Conservation (phyloP, 2,888 invertebrate species). For the Microctonus brassicae region DNA sequence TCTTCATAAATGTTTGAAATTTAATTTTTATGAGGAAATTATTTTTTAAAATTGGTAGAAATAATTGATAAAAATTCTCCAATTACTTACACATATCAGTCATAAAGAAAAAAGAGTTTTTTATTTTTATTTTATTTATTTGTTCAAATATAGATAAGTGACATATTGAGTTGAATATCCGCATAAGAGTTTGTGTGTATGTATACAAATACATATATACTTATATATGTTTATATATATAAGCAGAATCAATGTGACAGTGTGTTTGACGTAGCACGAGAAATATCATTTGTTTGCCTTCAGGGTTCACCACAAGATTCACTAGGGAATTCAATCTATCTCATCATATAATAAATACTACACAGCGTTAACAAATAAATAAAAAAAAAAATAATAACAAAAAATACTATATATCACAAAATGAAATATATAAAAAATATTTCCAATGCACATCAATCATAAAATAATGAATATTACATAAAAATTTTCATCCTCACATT, state of each 20-base stretch:
- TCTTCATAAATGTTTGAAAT: too few relatives aligned
- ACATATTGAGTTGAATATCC: too few relatives aligned
- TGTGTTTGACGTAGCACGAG: conserved; percentile 16
- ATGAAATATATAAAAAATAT: neutral
- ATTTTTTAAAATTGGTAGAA: too few relatives aligned
- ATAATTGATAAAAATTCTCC: too few relatives aligned
- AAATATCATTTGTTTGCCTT: conserved; percentile 30
- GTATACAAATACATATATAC: neutral
- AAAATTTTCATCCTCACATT: neutral
- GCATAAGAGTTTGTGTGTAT: too few relatives aligned
- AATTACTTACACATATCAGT: too few relatives aligned
- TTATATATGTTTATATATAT: neutral
- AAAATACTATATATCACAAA: neutral
- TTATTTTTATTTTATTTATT: too few relatives aligned
- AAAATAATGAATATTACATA: neutral
- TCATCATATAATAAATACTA: neutral
- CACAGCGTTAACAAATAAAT: neutral
- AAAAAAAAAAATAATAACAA: neutral
- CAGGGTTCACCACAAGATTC: conserved; percentile 25
- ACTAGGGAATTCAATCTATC: conserved; percentile 31
- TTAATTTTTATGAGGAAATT: too few relatives aligned
- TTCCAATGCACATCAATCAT: neutral
- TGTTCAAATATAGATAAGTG: too few relatives aligned
- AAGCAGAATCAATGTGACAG: neutral
- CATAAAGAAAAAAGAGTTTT: too few relatives aligned